A percentile compares a stretch with the other conserved stretches of the same genome.
Evolutionary conservation across 2,113 vertebrate species (phyloP).

Genomic region (Candoia aspera): DNA sequence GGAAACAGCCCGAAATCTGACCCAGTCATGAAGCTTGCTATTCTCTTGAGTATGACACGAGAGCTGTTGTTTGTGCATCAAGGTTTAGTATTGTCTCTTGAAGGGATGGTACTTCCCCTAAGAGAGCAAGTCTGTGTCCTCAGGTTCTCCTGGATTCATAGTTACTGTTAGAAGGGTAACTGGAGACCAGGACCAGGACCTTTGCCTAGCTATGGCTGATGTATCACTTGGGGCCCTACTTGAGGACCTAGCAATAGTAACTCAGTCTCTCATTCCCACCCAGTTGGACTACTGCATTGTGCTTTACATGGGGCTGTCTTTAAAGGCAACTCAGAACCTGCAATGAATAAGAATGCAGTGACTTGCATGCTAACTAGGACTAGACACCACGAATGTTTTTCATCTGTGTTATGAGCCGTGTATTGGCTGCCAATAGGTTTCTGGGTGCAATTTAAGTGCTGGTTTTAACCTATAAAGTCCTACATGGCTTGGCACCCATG

Average conservation of each 20-base stretch:
- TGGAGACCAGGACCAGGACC: neutral
- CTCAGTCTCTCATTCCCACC: neutral
- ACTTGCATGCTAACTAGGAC: neutral
- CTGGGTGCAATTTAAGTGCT: neutral
- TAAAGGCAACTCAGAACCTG: neutral
- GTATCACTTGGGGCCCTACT: neutral
- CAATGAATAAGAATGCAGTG: neutral
- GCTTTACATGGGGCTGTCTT: neutral
- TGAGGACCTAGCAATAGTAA: neutral
- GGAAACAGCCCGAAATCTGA: neutral
- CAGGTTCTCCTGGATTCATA: neutral
- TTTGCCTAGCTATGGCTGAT: neutral
- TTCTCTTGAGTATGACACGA: neutral
- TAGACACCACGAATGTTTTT: neutral
- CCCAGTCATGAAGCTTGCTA: neutral
- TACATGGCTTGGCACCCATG: neutral
- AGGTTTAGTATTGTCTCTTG: neutral
- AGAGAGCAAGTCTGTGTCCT: neutral
- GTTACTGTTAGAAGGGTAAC: neutral
- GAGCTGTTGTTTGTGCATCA: neutral
- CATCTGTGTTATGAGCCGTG: neutral
- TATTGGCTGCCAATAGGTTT: neutral
- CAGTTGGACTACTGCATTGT: neutral
- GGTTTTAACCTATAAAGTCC: neutral
- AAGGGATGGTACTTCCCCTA: neutral